These are phyloP conservation scores for Trisateles emortualis DNA, from an alignment of 2,888 invertebrate species.

Conservation along the genomic window DNA sequence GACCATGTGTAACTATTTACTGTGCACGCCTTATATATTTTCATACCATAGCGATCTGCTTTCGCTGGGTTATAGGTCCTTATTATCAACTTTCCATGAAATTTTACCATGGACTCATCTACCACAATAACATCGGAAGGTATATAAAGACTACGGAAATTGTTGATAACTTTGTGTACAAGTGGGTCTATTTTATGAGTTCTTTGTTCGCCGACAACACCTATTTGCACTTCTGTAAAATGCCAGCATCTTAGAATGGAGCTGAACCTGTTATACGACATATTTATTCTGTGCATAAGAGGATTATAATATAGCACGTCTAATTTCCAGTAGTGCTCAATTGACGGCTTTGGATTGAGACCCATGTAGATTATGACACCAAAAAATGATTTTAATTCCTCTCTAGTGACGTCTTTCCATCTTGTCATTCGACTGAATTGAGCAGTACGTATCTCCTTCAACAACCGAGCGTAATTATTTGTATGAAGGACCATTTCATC, in stretches of 20 bases:
- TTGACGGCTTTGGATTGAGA: conserved; percentile 27
- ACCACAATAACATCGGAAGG: conserved; percentile 20
- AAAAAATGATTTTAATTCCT: conserved; percentile 22
- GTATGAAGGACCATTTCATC: conserved; percentile 36
- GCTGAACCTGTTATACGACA: conserved; percentile 31
- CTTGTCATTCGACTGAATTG: conserved; percentile 32
- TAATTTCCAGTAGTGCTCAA: conserved; percentile 32
- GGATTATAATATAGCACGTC: conserved; percentile 33
- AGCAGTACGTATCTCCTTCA: conserved; percentile 26
- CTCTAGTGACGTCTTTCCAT: conserved; percentile 39
- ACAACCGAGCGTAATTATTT: conserved; percentile 26
- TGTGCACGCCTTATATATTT: conserved; percentile 29
- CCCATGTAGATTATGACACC: conserved; percentile 21
- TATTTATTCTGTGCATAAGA: conserved; percentile 29
- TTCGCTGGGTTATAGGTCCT: conserved; percentile 31
- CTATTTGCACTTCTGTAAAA: conserved; percentile 25
- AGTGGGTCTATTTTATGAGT: conserved; percentile 28
- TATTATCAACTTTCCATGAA: conserved; percentile 22
- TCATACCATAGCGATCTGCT: conserved; percentile 26
- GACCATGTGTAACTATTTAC: conserved; percentile 29
- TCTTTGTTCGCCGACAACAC: conserved; percentile 14
- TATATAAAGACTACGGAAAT: no score
- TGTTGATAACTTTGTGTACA: conserved; percentile 17
- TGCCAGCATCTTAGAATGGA: conserved; percentile 31
- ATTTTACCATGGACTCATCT: conserved; percentile 34